Conservation (phyloP, 2,888 invertebrate species). For the Podotricha telesiphe region DNA sequence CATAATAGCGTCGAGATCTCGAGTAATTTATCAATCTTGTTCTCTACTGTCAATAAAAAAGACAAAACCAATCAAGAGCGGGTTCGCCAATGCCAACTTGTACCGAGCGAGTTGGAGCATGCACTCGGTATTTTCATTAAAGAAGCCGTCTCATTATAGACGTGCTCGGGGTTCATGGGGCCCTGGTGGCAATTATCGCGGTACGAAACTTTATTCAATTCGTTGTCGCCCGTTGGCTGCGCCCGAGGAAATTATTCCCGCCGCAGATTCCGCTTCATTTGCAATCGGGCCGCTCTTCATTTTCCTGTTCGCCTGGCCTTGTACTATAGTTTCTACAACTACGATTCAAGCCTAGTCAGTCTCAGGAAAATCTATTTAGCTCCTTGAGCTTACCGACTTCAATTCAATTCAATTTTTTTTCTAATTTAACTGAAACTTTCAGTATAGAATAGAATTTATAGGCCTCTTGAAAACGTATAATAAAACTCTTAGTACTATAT, state of each 20-base stretch:
- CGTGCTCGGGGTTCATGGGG: slow-evolving; percentile 63
- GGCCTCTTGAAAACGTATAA: neutral
- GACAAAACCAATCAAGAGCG: slow-evolving; percentile 42
- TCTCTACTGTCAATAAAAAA: slow-evolving; percentile 43
- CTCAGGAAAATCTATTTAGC: slow-evolving; percentile 16
- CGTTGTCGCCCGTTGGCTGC: slow-evolving; percentile 55
- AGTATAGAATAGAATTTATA: neutral
- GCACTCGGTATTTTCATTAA: slow-evolving; percentile 76
- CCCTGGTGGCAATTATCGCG: slow-evolving; percentile 73
- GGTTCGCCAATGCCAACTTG: slow-evolving; percentile 50
- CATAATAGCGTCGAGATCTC: slow-evolving; percentile 38
- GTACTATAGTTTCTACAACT: slow-evolving; percentile 36
- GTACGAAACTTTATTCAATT: slow-evolving; percentile 74
- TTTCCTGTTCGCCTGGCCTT: slow-evolving; percentile 50
- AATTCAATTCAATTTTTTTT: neutral
- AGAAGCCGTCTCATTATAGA: slow-evolving; percentile 79
- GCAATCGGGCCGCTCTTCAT: slow-evolving; percentile 48
- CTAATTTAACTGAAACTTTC: neutral
- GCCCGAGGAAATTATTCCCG: slow-evolving; percentile 62
- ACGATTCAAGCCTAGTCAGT: slow-evolving; percentile 1
- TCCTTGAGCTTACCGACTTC: slow-evolving; percentile 7
- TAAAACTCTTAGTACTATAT: neutral
- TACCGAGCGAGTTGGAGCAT: slow-evolving; percentile 57
- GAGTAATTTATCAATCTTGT: slow-evolving; percentile 45
- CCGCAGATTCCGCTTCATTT: slow-evolving; percentile 66